These are phyloP conservation scores for Heliconius melpomene DNA, from an alignment of 1,140 invertebrate genomes.

Conservation along the genomic window DNA sequence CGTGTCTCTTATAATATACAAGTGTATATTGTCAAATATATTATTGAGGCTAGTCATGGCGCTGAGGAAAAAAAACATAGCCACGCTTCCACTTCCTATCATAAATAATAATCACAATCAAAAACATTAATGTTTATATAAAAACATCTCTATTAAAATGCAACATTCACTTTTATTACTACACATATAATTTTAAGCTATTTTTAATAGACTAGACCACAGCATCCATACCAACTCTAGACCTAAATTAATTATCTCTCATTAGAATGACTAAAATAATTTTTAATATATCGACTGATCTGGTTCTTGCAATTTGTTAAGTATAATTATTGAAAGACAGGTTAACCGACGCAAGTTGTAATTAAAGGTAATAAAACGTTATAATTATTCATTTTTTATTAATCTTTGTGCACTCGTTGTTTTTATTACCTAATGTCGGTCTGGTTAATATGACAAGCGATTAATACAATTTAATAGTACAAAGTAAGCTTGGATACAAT, in stretches of 20 bases:
- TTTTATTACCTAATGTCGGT: slow-evolving; percentile 23
- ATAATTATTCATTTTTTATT: slow-evolving; percentile 29
- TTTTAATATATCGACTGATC: slow-evolving; percentile 8
- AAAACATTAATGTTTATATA: neutral
- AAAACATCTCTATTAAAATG: neutral
- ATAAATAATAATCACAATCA: slow-evolving; percentile 2
- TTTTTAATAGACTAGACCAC: slow-evolving; percentile 1
- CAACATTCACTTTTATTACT: slow-evolving; percentile 6
- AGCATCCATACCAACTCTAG: neutral
- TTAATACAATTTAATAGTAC: slow-evolving; percentile 13
- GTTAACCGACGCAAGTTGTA: slow-evolving; percentile 15
- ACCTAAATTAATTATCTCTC: slow-evolving; percentile 19
- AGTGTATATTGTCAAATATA: too few relatives aligned
- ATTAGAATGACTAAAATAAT: slow-evolving; percentile 24
- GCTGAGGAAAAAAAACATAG: too few relatives aligned
- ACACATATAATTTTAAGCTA: neutral
- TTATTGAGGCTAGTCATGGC: too few relatives aligned
- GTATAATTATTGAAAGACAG: slow-evolving; percentile 28
- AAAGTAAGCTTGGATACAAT: neutral
- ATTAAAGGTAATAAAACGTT: slow-evolving; percentile 33
- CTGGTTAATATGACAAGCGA: slow-evolving; percentile 3
- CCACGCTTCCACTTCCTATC: neutral
- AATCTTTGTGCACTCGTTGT: slow-evolving; percentile 2
- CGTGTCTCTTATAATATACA: too few relatives aligned
- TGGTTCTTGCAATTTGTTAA: slow-evolving; percentile 31